Percentiles rank a stretch among this genome's conserved stretches.
Evolutionary conservation across 2,888 invertebrate species (phyloP).

Genomic region (Cephus spinipes): DNA sequence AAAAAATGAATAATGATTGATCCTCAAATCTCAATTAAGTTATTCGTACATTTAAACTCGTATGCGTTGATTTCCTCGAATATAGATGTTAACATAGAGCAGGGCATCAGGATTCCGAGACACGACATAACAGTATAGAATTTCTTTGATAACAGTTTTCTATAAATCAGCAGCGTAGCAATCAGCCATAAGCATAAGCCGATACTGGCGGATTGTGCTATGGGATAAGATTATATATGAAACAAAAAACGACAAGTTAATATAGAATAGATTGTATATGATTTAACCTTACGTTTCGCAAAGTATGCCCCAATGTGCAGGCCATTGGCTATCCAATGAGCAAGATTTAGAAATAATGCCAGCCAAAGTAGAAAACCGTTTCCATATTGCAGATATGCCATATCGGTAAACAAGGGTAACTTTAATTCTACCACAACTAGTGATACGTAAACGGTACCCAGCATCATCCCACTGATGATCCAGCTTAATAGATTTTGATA

Average conservation of each 20-base stretch:
- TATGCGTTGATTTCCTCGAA: neutral
- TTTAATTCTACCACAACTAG: conserved; percentile 55
- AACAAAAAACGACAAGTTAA: neutral
- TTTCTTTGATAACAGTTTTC: neutral
- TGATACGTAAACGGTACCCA: conserved; percentile 49
- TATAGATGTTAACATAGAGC: neutral
- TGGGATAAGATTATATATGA: neutral
- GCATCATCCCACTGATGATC: conserved; percentile 52
- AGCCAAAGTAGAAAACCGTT: conserved; percentile 60
- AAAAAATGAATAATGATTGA: too few relatives aligned
- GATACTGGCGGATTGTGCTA: neutral
- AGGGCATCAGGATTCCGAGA: neutral
- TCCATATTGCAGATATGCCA: conserved; percentile 56
- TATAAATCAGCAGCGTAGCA: neutral
- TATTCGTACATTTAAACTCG: neutral
- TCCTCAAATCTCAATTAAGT: too few relatives aligned
- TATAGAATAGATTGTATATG: neutral
- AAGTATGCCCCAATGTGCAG: conserved; percentile 61
- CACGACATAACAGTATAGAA: neutral
- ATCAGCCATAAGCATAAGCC: neutral
- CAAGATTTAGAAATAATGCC: conserved; percentile 48
- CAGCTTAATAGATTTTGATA: conserved; percentile 58
- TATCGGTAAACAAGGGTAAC: conserved; percentile 46
- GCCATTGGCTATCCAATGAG: conserved; percentile 56
- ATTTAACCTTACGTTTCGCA: conserved; percentile 53